Conservation (phyloP, 2,797 vertebrate species). For the Cossypha polioptera region DNA sequence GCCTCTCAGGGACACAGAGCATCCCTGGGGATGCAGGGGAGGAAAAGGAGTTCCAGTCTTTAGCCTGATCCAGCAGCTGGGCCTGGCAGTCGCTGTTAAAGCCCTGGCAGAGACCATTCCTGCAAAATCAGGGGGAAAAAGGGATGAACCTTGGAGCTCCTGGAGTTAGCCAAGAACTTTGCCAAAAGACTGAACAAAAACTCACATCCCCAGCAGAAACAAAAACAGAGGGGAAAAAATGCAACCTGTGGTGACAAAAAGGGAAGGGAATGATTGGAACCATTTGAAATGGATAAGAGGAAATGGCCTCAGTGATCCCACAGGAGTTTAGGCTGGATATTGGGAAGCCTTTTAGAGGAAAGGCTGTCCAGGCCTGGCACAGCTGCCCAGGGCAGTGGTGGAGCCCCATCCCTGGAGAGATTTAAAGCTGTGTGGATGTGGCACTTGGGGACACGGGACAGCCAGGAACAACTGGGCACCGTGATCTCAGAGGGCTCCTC, state of each 20-base stretch:
- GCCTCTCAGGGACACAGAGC: too few species aligned
- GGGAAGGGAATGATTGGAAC: background rate
- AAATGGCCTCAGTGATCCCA: background rate
- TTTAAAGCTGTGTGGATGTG: background rate
- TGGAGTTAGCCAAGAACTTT: background rate
- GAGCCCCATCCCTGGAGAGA: background rate
- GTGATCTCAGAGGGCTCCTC: background rate
- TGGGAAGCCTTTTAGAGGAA: background rate
- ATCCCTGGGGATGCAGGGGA: too few species aligned
- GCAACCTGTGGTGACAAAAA: background rate
- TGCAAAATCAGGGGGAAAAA: background rate
- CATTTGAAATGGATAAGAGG: background rate
- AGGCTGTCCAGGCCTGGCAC: background rate
- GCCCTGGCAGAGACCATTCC: background rate
- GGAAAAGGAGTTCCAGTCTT: too few species aligned
- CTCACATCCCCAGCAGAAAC: background rate
- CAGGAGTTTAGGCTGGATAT: background rate
- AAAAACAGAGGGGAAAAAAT: background rate
- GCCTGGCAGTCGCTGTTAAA: rapidly evolving
- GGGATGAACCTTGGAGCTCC: background rate
- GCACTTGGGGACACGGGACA: background rate
- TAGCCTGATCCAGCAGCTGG: background rate
- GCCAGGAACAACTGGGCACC: background rate
- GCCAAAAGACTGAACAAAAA: background rate
- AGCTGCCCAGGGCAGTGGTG: background rate